Conservation (phyloP, 2,888 invertebrate species). For the Agonopterix arenella region DNA sequence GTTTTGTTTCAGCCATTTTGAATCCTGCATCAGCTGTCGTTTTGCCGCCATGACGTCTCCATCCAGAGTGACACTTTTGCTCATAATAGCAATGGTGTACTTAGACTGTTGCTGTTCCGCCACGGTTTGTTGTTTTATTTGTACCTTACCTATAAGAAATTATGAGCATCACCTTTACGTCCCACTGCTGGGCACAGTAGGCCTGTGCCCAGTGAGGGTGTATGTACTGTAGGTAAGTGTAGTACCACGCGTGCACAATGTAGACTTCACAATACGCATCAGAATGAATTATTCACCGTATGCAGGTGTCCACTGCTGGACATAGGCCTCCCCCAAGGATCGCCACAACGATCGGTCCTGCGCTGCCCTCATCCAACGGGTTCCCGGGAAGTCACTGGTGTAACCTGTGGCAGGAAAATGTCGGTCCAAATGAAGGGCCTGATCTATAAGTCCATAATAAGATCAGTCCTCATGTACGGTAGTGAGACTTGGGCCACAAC, state of each 20-base stretch:
- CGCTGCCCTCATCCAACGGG: too few species aligned
- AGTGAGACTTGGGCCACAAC: too few species aligned
- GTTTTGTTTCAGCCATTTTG: too few species aligned
- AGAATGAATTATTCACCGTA: background rate
- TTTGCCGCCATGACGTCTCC: constrained; percentile 32
- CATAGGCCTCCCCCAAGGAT: too few species aligned
- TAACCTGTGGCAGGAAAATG: too few species aligned
- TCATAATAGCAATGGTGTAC: constrained; percentile 38
- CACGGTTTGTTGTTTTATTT: constrained; percentile 31
- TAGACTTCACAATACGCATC: background rate
- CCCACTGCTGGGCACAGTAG: background rate
- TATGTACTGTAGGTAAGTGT: background rate
- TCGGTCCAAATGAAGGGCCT: too few species aligned
- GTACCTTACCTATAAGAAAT: background rate
- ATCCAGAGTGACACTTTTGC: constrained; percentile 38
- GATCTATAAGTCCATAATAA: too few species aligned
- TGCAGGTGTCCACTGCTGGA: background rate
- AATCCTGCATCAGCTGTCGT: too few species aligned
- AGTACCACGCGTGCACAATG: background rate
- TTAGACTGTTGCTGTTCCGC: constrained; percentile 45
- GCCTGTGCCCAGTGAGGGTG: background rate
- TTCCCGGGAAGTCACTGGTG: too few species aligned
- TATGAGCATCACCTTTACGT: background rate
- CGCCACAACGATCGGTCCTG: background rate
- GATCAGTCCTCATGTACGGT: too few species aligned